phyloP scores from a whole-genome alignment of 2,888 invertebrate species.

The Ephialtes manifestator region DNA sequence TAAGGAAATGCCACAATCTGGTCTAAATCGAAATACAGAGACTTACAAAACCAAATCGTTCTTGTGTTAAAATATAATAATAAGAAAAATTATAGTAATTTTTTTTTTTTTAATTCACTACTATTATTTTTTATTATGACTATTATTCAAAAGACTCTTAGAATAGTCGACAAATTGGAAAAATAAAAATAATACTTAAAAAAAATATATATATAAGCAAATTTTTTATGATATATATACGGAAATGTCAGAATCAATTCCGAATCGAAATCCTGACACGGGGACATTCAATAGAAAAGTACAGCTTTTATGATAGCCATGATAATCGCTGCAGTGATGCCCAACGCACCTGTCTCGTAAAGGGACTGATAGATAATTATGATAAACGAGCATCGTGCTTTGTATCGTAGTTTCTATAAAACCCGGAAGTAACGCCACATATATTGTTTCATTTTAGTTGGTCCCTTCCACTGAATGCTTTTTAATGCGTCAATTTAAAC shows the following conservation, averaged over 20 bases:
- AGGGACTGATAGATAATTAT: conserved; percentile 70
- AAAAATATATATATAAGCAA: not conserved
- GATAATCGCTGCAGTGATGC: conserved; percentile 1
- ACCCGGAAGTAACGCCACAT: conserved; percentile 7
- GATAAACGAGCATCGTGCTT: conserved; percentile 65
- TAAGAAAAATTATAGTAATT: too few relatives aligned
- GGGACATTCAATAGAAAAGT: not conserved
- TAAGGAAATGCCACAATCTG: conserved; percentile 1
- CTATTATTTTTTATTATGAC: too few relatives aligned
- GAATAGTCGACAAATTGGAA: not conserved
- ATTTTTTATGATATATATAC: not conserved
- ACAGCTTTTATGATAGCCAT: not conserved
- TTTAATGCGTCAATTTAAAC: not conserved
- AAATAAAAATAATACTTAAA: not conserved
- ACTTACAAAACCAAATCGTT: too few relatives aligned
- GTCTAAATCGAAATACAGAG: too few relatives aligned
- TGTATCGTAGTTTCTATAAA: conserved; percentile 24
- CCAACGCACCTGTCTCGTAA: conserved; percentile 41
- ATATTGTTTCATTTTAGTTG: conserved; percentile 4
- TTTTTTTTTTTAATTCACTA: not conserved
- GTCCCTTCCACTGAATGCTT: not conserved
- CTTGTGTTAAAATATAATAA: too few relatives aligned
- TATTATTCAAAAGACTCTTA: too few relatives aligned
- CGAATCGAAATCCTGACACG: not conserved
- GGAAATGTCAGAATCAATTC: not conserved